These are phyloP conservation scores for Platycnemis pennipes DNA, from an alignment of 2,888 invertebrate genomes.

Conservation along the genomic window DNA sequence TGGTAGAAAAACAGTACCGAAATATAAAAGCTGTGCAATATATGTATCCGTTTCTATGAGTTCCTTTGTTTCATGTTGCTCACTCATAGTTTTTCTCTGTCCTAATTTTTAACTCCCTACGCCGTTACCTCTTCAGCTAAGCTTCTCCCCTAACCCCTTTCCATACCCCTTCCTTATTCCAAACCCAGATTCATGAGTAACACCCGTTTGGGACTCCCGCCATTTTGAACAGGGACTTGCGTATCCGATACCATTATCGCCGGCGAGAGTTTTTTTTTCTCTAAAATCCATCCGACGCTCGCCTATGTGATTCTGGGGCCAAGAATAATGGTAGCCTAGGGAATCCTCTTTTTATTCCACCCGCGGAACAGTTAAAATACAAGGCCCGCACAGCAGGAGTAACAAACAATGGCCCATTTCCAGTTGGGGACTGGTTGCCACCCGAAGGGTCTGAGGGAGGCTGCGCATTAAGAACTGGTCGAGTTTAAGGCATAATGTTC, in stretches of 20 bases:
- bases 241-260: slow-evolving; percentile 24
- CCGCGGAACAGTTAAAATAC: slow-evolving; percentile 58
- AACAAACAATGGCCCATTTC: slow-evolving; percentile 51
- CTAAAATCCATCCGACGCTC: background rate
- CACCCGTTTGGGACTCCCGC: background rate
- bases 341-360: background rate
- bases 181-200: background rate
- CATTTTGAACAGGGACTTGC: slow-evolving; percentile 15
- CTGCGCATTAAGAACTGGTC: slow-evolving; percentile 15
- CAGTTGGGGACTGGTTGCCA: slow-evolving; percentile 56
- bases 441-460: background rate
- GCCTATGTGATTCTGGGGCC: slow-evolving; percentile 57
- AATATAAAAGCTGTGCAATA: too few relatives aligned
- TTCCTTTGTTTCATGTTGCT: too few relatives aligned
- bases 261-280: slow-evolving; percentile 28
- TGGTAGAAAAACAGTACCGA: too few relatives aligned
- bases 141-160: background rate
- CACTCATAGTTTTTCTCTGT: too few relatives aligned
- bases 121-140: too few relatives aligned
- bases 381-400: slow-evolving; percentile 19
- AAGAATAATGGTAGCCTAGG: slow-evolving; percentile 46
- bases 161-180: background rate
- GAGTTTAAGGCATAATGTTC: slow-evolving; percentile 10
- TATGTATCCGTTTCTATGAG: too few relatives aligned
- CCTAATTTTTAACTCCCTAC: too few relatives aligned